Base-by-base conservation (phyloP, 1,140 invertebrate genomes). In the Megalopta genalis region DNA sequence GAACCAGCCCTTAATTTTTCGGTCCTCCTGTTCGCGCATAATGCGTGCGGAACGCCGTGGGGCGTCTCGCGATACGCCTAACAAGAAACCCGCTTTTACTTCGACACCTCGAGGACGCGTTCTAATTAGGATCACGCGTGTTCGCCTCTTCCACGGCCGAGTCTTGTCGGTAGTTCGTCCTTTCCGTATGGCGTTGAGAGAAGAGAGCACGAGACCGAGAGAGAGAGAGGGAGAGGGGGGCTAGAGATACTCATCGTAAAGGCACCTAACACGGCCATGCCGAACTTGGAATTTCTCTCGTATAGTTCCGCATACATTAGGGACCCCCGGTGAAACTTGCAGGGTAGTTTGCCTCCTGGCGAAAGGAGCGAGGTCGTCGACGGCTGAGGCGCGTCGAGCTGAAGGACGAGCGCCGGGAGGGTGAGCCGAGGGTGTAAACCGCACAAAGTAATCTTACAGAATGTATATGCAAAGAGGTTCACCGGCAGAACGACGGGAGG, bases 401-500 rank as follows among this genome's bases (percentile, higher is more conserved):
- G 78, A 73, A 73, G 66, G 80, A 77, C 69, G 77, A 82, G 77
- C 72, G 46, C 65, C 59, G 62, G 60, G 77, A 77, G 74, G 70
- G 74, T 80, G 84, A 77, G 37, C 62, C 72, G 85, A 82, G 92
- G 91, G 92, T 92, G 92, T 92, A 92, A 92, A 93, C 92, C 92
- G 90, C 92, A 88, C 88, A 93, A 93, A 93, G 92, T 93, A 93
- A 93, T 93, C 91, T 93, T 93, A 93, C 92, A 93, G 92, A 92
- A 93, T 93, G 92, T 93, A 93, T 93, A 93, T 93, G 92, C 92
- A 92, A 93, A 93, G 92, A 92, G 91, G 92, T 91, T 91, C 89
- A 86, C 88, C 84, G 89, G 86, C 82, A 83, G 75, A 81, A 71
- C 49, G 66, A 60, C 67, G 79, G 72, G 67, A 66, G 14, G 25